Base-by-base conservation (phyloP, 2,113 vertebrate species). In the Peucedramus taeniatus region DNA sequence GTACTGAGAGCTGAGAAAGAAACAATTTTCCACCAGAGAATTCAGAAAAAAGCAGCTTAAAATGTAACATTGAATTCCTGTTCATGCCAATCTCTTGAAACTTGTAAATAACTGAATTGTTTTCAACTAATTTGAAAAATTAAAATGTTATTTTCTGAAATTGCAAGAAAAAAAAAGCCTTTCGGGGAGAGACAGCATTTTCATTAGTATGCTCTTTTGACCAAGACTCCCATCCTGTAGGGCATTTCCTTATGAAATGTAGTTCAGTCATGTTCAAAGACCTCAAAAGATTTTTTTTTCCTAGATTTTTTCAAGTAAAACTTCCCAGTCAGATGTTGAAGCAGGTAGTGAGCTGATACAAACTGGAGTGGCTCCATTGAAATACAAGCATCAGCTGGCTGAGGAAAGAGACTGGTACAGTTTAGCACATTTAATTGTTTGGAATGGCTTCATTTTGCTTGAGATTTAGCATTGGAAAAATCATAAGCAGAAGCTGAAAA, bases 361-460 rank as follows among this genome's bases (percentile, higher is more conserved):
- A 69, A 33, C n/a, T 57, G 16, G 53, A 76, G 57, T 50, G 63
- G 9, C n/a, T 84, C n/a, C 15, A 15, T 0, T 87, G 63, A 65
- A 85, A 65, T 79, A 53, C n/a, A 60, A 57, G 72, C 35, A 57
- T 64, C 15, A 61, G 15, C 47, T 79, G 85, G 9, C 31, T 74
- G 64, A 86, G 59, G 35, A 91, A 72, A 63, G 57, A 84, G n/a
- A 28, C 72, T 26, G 37, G 45, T 50, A 69, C 50, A 59, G 70
- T 90, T 88, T 87, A 94, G 68, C 37, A 75, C 74, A 68, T 50
- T 40, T 84, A 87, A 83, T 94, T 74, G 83, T 96, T 93, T 96
- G 77, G 70, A 90, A 87, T 35, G 27, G 35, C 26, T 83, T 93
- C 8, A 49, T 83, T 90, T 47, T 83, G 28, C 26, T 87, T 7